A percentile compares a stretch with the other conserved stretches of the same genome.
phyloP scores from a whole-genome alignment of 2,113 vertebrate genomes.

The Channa maculata region DNA sequence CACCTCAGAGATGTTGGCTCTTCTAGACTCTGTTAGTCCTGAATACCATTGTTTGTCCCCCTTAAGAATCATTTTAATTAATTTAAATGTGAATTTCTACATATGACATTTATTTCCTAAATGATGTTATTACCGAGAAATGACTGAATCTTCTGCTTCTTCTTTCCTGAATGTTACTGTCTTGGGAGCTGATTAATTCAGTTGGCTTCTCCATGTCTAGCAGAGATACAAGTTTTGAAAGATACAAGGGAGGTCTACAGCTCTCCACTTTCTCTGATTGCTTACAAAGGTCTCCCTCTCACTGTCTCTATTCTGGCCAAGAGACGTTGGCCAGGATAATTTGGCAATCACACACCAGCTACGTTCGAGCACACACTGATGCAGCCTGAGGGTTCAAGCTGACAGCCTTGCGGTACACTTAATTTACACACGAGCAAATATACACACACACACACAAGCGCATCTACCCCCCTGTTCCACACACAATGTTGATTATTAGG shows the following conservation, averaged over 20 bases:
- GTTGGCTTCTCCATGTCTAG: conserved; percentile 46
- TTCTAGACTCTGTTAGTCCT: conserved; percentile 2
- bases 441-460: not conserved
- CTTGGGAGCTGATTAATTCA: conserved; percentile 74
- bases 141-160: conserved; percentile 51
- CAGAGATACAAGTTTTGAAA: conserved; percentile 51
- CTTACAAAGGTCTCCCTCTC: conserved; percentile 76
- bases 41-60: conserved; percentile 51
- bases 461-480: conserved; percentile 30
- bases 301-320: conserved; percentile 51
- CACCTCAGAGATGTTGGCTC: conserved; percentile 40
- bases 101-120: conserved; percentile 46
- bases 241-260: conserved; percentile 57
- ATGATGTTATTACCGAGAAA: conserved; percentile 53
- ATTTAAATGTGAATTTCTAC: conserved; percentile 29
- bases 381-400: conserved; percentile 5
- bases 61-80: conserved; percentile 37
- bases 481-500: conserved; percentile 70
- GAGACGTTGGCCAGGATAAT: conserved; percentile 67
- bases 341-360: conserved; percentile 49
- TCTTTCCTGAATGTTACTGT: conserved; percentile 43
- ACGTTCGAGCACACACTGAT: conserved; percentile 12
- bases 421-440: conserved; percentile 37
- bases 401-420: conserved; percentile 42
- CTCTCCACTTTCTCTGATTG: conserved; percentile 73